A percentile compares a stretch with the other conserved stretches of the same genome.
These are phyloP conservation scores for Botrylloides violaceus DNA, from an alignment of 23 tunicate species.

Conservation along the genomic window DNA sequence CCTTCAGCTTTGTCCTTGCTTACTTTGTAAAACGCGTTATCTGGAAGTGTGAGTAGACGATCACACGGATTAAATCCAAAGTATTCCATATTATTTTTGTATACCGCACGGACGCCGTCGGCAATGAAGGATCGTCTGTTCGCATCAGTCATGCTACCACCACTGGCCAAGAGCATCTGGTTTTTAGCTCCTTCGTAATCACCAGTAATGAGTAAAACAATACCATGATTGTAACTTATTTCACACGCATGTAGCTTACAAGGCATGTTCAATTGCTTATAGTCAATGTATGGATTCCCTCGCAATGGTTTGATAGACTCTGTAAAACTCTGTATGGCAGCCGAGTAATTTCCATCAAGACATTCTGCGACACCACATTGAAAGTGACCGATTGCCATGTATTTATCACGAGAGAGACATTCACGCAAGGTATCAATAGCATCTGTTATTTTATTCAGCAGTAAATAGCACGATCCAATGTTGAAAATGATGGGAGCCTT, in stretches of 20 bases:
- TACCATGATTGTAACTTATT: neutral
- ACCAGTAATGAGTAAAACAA: neutral
- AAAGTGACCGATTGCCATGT: neutral
- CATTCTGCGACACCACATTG: neutral
- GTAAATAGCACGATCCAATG: neutral
- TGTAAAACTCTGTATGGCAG: neutral
- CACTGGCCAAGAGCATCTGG: neutral
- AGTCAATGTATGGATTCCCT: neutral
- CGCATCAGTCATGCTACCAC: neutral
- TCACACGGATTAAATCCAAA: neutral
- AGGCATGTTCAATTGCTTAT: neutral
- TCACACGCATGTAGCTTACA: neutral
- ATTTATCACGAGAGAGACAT: neutral
- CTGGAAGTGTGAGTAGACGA: neutral
- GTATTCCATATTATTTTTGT: neutral
- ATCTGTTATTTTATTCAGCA: neutral
- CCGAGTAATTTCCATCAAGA: neutral
- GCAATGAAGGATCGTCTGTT: neutral
- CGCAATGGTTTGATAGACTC: neutral
- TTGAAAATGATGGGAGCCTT: neutral
- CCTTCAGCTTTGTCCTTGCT: neutral
- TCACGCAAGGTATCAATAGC: neutral
- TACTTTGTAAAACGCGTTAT: neutral
- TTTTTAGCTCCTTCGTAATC: neutral
- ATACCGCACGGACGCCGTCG: neutral